phyloP scores from a whole-genome alignment of 2,113 vertebrate genomes.

The Phoenicopterus ruber region DNA sequence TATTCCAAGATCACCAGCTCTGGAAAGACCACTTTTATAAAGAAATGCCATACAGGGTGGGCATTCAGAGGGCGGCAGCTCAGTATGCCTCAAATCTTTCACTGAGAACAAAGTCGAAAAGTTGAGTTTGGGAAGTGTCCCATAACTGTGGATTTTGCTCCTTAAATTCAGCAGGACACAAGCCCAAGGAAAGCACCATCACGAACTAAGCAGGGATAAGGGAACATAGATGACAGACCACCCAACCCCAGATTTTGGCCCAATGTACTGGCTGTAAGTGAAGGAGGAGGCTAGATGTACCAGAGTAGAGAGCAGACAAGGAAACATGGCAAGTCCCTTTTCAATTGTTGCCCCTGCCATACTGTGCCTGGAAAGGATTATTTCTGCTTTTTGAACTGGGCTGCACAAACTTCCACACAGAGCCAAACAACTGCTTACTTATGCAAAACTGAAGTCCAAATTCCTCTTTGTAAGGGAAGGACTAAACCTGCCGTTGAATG shows the following conservation, averaged over 20 bases:
- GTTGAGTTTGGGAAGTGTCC: neutral
- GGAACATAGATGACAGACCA: neutral
- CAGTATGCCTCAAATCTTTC: neutral
- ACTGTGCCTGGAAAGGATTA: neutral
- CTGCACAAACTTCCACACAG: neutral
- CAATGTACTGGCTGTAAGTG: neutral
- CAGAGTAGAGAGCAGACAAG: neutral
- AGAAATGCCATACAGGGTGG: neutral
- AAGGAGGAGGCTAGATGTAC: neutral
- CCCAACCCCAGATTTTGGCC: neutral
- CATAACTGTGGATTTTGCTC: neutral
- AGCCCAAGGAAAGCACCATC: neutral
- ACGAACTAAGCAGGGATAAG: neutral
- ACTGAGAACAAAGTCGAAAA: neutral
- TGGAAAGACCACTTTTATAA: neutral
- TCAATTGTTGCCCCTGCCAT: neutral
- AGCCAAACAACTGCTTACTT: neutral
- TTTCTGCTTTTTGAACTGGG: neutral
- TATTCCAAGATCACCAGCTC: neutral
- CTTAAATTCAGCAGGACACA: neutral
- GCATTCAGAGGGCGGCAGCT: neutral
- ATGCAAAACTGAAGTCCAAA: neutral
- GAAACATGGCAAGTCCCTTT: neutral
- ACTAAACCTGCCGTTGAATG: neutral
- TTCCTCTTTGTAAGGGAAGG: neutral